Base-by-base conservation (phyloP, 2,113 vertebrate genomes). In the Irena cyanogastra region DNA sequence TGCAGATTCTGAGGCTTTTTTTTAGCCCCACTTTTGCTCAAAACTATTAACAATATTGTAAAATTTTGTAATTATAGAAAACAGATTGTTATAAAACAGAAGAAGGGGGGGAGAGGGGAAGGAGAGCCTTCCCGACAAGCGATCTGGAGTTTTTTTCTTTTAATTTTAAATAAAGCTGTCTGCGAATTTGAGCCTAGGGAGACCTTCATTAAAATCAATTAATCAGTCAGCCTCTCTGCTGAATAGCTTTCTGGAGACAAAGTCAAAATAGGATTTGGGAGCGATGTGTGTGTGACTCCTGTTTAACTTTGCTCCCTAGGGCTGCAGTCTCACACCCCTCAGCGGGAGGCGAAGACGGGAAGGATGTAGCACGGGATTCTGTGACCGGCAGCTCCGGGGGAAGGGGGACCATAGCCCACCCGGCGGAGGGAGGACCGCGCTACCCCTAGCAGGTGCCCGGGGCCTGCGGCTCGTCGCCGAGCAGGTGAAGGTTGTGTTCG, bases 191-290 rank as follows among this genome's bases (percentile, higher is more conserved):
- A 96, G 97, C 91, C 95, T 93, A 94, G 93, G 91, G 95, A 96
- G 81, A 98, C 91, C 92, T 97, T 98, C 97, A 97, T 98, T 98
- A 97, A 98, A 98, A 98, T 97, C 97, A 98, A 97, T 98, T 98
- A 97, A 94, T 97, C 79, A 95, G 94, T 68, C 89, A 95, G 95
- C 84, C 95, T 92, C 97, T 97, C 97, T 50, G 90, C 94, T 97
- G 97, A 97, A 94, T 93, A 96, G 61, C 80, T 97, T 97, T 91
- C 94, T 83, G 77, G 87, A 95, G 92, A 92, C 57, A 52, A 87
- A 79, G 53, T 70, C 89, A 89, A 66, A 89, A 47, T 17, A 82
- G 56, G 69, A 93, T 87, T 93, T 53, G 85, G 84, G 72, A 92
- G 57, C 59, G 35, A 93, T 80, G 60, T 24, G 90, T 49, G 81